These are phyloP conservation scores for Dorcus hopei DNA, from an alignment of 2,888 invertebrate species.

Conservation along the genomic window DNA sequence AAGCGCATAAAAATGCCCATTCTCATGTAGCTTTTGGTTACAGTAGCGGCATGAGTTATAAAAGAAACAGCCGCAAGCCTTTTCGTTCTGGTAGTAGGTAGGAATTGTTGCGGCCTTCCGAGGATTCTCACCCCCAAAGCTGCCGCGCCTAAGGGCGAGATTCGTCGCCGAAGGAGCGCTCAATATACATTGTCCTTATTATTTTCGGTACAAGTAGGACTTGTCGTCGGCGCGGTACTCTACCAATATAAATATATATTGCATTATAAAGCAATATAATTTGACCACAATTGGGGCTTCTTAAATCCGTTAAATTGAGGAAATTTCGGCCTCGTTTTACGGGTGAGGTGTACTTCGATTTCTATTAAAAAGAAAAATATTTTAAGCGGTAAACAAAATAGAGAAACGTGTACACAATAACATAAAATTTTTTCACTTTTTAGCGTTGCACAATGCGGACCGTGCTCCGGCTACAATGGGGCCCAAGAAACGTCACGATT, in stretches of 20 bases:
- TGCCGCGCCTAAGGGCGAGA: neutral
- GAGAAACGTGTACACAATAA: conserved; percentile 4
- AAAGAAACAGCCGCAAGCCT: conserved; percentile 31
- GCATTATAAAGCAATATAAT: conserved; percentile 31
- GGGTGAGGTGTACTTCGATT: no score
- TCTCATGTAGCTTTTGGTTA: conserved; percentile 21
- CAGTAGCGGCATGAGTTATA: conserved; percentile 28
- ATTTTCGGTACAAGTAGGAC: conserved; percentile 6
- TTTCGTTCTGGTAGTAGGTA: conserved; percentile 21
- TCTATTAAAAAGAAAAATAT: no score
- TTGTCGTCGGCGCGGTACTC: conserved; percentile 11
- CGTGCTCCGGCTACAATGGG: no score
- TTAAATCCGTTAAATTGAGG: conserved; percentile 19
- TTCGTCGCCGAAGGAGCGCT: neutral
- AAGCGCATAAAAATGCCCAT: neutral
- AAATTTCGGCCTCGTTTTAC: neutral
- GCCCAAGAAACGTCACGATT: no score
- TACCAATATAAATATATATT: conserved; percentile 25
- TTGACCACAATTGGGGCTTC: conserved; percentile 24
- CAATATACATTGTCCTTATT: conserved; percentile 10
- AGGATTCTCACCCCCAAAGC: neutral
- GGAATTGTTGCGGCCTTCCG: neutral
- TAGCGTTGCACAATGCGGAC: no score
- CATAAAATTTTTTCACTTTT: conserved; percentile 13
- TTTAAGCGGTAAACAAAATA: no score